Conservation (phyloP, 2,113 vertebrate species). For the Tursiops truncatus region DNA sequence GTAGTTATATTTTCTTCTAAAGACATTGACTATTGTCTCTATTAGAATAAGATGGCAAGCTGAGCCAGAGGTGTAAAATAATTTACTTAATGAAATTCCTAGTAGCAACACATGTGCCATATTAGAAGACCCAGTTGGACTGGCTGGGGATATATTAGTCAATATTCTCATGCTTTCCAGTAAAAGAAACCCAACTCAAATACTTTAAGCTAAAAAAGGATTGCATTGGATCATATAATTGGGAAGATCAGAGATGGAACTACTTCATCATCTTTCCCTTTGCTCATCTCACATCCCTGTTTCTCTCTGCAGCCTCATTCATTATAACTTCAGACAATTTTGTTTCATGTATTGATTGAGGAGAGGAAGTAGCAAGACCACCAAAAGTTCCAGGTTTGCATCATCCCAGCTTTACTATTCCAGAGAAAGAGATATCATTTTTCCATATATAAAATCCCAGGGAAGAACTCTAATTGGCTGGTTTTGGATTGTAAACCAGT, state of each 20-base stretch:
- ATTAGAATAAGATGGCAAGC: constrained; percentile 22
- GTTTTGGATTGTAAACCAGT: not conserved
- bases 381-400: not conserved
- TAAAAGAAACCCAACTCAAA: not conserved
- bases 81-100: not conserved
- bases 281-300: not conserved
- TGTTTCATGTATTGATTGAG: not conserved
- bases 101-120: not conserved
- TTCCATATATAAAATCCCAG: not conserved
- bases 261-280: not conserved
- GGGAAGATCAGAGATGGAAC: not conserved
- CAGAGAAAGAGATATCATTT: not conserved
- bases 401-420: not conserved
- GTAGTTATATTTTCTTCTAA: constrained; percentile 16
- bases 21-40: not conserved
- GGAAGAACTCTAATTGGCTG: not conserved
- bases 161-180: not conserved
- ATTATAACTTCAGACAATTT: not conserved
- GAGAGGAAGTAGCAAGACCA: not conserved
- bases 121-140: not conserved
- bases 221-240: not conserved
- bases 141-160: not conserved
- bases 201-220: not conserved
- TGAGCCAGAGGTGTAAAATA: not conserved
- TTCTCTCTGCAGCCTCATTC: not conserved